Percentiles rank a stretch among this genome's conserved stretches.
phyloP scores from a whole-genome alignment of 2,888 invertebrate species.

The Eupsilia transversa region DNA sequence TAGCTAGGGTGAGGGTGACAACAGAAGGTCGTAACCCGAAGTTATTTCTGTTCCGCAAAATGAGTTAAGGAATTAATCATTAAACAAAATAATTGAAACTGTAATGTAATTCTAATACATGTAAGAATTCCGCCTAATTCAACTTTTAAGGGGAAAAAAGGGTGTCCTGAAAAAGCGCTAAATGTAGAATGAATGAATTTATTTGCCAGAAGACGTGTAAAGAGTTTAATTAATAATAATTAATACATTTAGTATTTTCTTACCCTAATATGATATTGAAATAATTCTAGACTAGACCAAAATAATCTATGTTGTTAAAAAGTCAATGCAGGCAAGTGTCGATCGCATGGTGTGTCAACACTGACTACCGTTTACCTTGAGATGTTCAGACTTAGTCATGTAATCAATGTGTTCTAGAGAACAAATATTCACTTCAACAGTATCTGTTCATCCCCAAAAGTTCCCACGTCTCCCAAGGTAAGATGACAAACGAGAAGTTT shows the following conservation, averaged over 20 bases:
- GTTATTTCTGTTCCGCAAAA: neutral
- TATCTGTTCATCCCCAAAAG: neutral
- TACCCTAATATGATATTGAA: neutral
- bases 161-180: neutral
- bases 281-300: neutral
- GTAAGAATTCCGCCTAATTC: neutral
- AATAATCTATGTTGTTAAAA: neutral
- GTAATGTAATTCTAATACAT: neutral
- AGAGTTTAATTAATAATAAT: neutral
- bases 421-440: slow-evolving; percentile 8
- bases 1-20: neutral
- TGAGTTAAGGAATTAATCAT: neutral
- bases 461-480: neutral
- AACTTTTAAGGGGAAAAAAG: neutral
- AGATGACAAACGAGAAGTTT: neutral
- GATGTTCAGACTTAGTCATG: slow-evolving; percentile 17
- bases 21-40: neutral
- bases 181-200: neutral
- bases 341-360: slow-evolving; percentile 17
- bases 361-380: neutral
- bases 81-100: neutral
- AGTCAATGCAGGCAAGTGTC: neutral
- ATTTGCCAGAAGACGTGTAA: neutral
- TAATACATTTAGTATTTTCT: neutral
- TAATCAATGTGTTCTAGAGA: neutral